Evolutionary conservation across 2,888 invertebrate genomes (phyloP).

Genomic region (Standfussiana lucernea): DNA sequence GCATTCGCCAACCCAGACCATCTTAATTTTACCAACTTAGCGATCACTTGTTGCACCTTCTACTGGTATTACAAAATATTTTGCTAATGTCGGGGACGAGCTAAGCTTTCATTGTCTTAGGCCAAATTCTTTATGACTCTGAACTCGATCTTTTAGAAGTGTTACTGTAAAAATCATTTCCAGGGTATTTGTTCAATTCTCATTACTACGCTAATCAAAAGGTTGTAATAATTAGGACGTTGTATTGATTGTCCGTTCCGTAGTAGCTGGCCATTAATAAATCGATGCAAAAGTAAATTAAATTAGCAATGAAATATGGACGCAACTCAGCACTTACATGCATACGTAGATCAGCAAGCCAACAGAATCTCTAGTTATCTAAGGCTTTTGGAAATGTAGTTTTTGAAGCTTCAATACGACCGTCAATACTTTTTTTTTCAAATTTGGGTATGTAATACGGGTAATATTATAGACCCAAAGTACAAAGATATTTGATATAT

Average conservation of each 20-base stretch:
- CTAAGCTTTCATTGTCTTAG: not conserved
- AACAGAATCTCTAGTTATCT: not conserved
- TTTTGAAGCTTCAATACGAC: not conserved
- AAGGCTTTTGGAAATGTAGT: not conserved
- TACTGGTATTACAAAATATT: not conserved
- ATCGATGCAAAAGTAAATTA: not conserved
- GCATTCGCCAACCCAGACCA: not conserved
- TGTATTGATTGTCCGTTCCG: not conserved
- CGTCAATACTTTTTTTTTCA: too few species aligned
- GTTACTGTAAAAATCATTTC: not conserved
- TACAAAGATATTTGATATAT: not conserved
- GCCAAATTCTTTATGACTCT: not conserved
- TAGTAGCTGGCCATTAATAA: not conserved
- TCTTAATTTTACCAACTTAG: not conserved
- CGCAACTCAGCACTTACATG: not conserved
- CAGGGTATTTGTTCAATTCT: not conserved
- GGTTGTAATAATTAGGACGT: not conserved
- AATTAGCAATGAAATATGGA: not conserved
- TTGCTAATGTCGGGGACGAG: not conserved
- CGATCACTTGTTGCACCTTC: constrained; percentile 4
- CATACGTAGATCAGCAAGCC: not conserved
- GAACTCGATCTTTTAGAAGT: not conserved
- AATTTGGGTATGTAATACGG: not conserved
- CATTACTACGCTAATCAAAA: not conserved
- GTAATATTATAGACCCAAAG: not conserved